A percentile compares a stretch with the other conserved stretches of the same genome.
Conservation (phyloP, 2,797 vertebrate species). For the Fistularia commersonii region DNA sequence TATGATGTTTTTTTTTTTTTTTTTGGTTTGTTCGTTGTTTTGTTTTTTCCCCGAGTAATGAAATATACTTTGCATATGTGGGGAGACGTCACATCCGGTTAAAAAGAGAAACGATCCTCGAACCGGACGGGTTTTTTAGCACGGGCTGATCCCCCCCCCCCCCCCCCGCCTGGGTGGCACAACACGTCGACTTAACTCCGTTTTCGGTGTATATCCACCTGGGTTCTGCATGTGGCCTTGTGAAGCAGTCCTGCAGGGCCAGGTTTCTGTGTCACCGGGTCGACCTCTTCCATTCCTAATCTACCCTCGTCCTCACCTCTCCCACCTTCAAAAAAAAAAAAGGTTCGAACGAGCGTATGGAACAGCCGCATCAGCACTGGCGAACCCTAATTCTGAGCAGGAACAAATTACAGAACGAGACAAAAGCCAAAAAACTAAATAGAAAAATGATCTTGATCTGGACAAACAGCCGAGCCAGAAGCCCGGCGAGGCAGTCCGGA, state of each 20-base stretch:
- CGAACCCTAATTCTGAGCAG: slow-evolving; percentile 29
- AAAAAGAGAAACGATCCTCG: too few species aligned
- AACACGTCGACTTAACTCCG: slow-evolving; percentile 4
- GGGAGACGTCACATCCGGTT: too few species aligned
- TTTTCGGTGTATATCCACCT: slow-evolving; percentile 24
- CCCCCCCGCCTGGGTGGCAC: neutral
- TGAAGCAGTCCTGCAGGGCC: slow-evolving; percentile 34
- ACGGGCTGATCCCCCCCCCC: too few species aligned
- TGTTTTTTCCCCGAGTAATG: too few species aligned
- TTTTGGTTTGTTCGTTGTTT: too few species aligned
- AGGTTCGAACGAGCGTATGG: slow-evolving; percentile 25
- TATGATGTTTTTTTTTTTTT: neutral
- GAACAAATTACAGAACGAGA: slow-evolving; percentile 39
- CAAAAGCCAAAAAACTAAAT: slow-evolving; percentile 51
- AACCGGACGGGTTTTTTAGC: too few species aligned
- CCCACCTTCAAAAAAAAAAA: slow-evolving; percentile 17
- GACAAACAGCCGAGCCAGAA: slow-evolving; percentile 43
- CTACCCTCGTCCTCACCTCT: slow-evolving; percentile 23
- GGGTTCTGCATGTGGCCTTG: slow-evolving; percentile 32
- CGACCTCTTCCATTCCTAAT: slow-evolving; percentile 23
- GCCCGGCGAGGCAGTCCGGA: slow-evolving; percentile 32
- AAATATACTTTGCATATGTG: too few species aligned
- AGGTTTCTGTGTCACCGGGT: slow-evolving; percentile 29
- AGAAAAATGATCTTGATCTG: slow-evolving; percentile 48
- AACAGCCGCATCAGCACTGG: slow-evolving; percentile 21